A percentile compares a stretch with the other conserved stretches of the same genome.
Conservation (phyloP, 1,140 invertebrate genomes). For the Oppia nitens region DNA sequence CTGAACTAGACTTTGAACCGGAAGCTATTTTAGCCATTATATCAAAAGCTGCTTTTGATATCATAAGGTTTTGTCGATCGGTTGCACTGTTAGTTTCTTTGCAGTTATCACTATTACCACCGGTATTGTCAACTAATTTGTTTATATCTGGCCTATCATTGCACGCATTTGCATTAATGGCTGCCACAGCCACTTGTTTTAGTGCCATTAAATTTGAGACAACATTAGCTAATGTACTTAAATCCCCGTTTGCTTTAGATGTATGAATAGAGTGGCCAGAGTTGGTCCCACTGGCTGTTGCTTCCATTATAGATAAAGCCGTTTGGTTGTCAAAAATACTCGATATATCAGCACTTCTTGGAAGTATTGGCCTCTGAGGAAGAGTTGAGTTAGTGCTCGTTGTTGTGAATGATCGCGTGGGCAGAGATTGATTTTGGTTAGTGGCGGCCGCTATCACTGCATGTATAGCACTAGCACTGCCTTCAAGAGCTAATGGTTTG, state of each 20-base stretch:
- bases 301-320: constrained; percentile 10
- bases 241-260: constrained; percentile 25
- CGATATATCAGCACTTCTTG: not conserved
- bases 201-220: constrained; percentile 36
- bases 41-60: constrained; percentile 51
- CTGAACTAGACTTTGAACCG: constrained; percentile 1
- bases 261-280: not conserved
- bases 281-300: constrained; percentile 3
- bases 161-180: not conserved
- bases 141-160: not conserved
- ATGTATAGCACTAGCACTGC: not conserved
- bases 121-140: not conserved
- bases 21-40: constrained; percentile 46
- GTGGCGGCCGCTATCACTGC: not conserved
- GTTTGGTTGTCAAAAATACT: constrained; percentile 8
- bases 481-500: constrained; percentile 42
- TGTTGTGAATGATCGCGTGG: not conserved
- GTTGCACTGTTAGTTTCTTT: not conserved
- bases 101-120: not conserved
- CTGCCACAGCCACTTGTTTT: constrained; percentile 21
- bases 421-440: not conserved
- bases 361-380: too few species aligned
- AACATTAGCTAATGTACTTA: constrained; percentile 35
- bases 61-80: constrained; percentile 30
- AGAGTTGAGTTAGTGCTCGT: not conserved